Evolutionary conservation across 2,113 vertebrate genomes (phyloP), one percentile per base, ranked within the genome.

Genomic region (Pangasianodon hypophthalmus): DNA sequence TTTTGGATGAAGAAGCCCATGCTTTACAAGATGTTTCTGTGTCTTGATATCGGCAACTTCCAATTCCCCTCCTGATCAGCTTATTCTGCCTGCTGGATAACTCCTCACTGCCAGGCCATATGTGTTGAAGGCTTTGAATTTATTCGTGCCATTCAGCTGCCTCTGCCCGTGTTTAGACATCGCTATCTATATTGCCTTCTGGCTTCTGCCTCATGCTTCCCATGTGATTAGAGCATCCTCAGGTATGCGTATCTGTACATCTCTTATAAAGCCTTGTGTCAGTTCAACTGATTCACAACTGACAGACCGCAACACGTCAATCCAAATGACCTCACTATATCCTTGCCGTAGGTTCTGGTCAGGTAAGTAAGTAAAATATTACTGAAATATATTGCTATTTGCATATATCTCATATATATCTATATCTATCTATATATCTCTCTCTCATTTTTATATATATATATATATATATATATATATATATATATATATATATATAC

Each of bases 61-160:
- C 29, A 64, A 67, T 85, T 85, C 44, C 26, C 32, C 10, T 85
- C 44, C 48, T 85, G 44, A 19, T 69, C 29, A 85, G 64, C 85
- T 54, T 71, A 52, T 9, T 73, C 26, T 50, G 29, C 46, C 46
- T 52, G 16, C 62, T 71, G n/a, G 16, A 24, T 29, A 86, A 32
- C 84, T 71, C 29, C 46, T 50, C 13, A 18, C 16, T 69, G 46
- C 16, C 50, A 73, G 16, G 16, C 19, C 85, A 37, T 85, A 48
- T 54, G 50, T 73, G n/a, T 73, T 26, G n/a, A 54, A 52, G 0
- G 9, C 21, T 86, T 56, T 71, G n/a, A 86, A 73, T 54, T 86
- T 73, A 54, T 41, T 54, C 4, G 3, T 52, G 19, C 56, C 11
- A 62, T 84, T 84, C 54, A 62, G 24, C 56, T 52, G 46, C 46